These are phyloP conservation scores for Eupithecia inturbata DNA, from an alignment of 2,888 invertebrate species.

Conservation along the genomic window DNA sequence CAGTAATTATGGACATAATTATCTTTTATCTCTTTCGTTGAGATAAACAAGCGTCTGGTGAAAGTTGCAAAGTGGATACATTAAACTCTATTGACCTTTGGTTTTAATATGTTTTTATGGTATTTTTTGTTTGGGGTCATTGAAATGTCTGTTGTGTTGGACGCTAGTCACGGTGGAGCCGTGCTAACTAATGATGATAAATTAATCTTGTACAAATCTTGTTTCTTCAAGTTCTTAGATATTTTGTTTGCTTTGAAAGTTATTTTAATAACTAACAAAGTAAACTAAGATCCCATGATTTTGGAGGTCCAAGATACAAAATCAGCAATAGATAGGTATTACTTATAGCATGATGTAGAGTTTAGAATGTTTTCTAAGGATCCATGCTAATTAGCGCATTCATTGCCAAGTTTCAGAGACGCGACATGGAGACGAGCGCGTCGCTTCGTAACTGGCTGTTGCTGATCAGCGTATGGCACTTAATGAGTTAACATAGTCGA, in stretches of 20 bases:
- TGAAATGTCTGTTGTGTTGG: constrained; percentile 21
- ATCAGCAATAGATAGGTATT: too few species aligned
- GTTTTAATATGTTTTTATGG: constrained; percentile 49
- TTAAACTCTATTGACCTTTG: constrained; percentile 68
- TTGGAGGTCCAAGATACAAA: too few species aligned
- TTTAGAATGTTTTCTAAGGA: too few species aligned
- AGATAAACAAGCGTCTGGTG: constrained; percentile 53
- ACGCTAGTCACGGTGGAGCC: constrained; percentile 26
- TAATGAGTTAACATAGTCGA: not conserved
- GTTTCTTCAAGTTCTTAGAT: not conserved
- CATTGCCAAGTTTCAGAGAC: too few species aligned
- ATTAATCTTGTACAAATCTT: constrained; percentile 7
- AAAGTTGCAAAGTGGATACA: constrained; percentile 65
- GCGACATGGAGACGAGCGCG: too few species aligned
- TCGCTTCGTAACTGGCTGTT: too few species aligned
- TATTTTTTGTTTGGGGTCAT: constrained; percentile 42
- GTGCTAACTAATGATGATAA: constrained; percentile 1
- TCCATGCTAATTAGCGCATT: too few species aligned
- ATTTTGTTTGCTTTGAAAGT: not conserved
- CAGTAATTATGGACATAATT: constrained; percentile 52
- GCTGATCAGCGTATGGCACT: too few species aligned
- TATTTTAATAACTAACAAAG: not conserved
- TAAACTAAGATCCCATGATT: not conserved
- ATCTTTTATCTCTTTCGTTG: constrained; percentile 50
- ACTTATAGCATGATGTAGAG: too few species aligned